phyloP scores from a whole-genome alignment of 1,140 invertebrate species.

The Drusus annulatus region DNA sequence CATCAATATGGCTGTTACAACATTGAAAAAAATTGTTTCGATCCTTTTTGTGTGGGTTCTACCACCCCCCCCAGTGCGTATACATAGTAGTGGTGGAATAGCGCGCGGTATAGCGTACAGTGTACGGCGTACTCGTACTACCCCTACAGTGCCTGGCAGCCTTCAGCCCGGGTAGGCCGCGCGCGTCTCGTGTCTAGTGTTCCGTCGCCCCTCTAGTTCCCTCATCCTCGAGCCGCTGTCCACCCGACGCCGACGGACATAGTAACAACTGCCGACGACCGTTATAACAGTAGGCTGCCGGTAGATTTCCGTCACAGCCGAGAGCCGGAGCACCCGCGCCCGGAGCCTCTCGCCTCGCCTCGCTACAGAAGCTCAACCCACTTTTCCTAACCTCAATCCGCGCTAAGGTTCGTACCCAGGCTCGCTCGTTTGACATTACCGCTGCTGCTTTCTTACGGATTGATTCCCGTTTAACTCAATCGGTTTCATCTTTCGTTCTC shows the following conservation, averaged over 20 bases:
- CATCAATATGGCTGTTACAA: too few species aligned
- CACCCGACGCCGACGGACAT: neutral
- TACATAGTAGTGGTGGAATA: too few species aligned
- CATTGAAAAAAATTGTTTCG: too few species aligned
- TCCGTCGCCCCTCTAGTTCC: slow-evolving; percentile 20
- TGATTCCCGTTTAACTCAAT: too few species aligned
- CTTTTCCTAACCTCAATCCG: slow-evolving; percentile 50
- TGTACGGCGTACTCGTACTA: neutral
- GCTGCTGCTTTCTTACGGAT: too few species aligned
- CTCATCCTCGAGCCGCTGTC: neutral
- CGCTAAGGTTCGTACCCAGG: slow-evolving; percentile 4
- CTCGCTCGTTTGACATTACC: slow-evolving; percentile 15
- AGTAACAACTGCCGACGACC: neutral
- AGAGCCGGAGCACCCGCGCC: neutral
- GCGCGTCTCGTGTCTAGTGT: neutral
- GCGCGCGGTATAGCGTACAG: neutral
- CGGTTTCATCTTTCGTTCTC: too few species aligned
- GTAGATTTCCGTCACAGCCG: slow-evolving; percentile 6
- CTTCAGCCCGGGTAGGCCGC: slow-evolving; percentile 44
- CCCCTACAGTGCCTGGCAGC: slow-evolving; percentile 41
- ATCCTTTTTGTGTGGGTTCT: too few species aligned
- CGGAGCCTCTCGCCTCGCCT: neutral
- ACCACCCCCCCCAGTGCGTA: too few species aligned
- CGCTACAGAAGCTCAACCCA: slow-evolving; percentile 29
- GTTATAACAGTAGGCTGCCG: neutral